Conservation (phyloP, 2,888 invertebrate genomes). For the Tupiocoris notatus region DNA sequence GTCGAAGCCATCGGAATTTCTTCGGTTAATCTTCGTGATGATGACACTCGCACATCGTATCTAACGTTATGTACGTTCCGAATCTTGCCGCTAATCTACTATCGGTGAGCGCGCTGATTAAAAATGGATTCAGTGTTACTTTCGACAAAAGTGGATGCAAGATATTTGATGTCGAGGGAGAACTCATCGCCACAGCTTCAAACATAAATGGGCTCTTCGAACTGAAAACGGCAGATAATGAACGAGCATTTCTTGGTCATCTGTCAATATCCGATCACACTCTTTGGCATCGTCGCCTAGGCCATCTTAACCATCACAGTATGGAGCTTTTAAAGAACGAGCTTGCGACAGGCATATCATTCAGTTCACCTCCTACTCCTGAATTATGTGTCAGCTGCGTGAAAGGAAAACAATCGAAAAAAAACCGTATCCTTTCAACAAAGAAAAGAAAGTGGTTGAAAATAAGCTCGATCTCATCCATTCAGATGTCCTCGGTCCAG, state of each 20-base stretch:
- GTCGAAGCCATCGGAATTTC: no score
- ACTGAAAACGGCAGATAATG: no score
- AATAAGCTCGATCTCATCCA: not conserved
- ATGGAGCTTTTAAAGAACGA: not conserved
- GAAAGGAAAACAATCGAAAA: slow-evolving; percentile 1
- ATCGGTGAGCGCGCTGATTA: no score
- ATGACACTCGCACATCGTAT: no score
- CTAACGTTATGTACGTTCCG: no score
- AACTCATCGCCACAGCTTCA: not conserved
- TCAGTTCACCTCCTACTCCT: not conserved
- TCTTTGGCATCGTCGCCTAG: not conserved
- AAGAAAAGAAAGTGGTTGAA: not conserved
- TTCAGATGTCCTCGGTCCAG: slow-evolving; percentile 42
- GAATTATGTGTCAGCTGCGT: slow-evolving; percentile 3
- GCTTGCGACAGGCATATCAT: not conserved
- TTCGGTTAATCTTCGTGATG: no score
- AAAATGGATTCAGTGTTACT: not conserved
- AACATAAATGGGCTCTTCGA: not conserved
- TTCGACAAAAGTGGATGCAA: not conserved
- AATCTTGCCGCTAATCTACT: no score
- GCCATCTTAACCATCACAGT: not conserved
- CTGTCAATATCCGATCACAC: no score
- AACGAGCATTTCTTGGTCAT: no score
- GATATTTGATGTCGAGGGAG: not conserved
- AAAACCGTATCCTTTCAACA: not conserved